Evolutionary conservation across 1,140 invertebrate species (phyloP), one percentile per base, ranked within the genome.

Genomic region (Vanessa atalanta): DNA sequence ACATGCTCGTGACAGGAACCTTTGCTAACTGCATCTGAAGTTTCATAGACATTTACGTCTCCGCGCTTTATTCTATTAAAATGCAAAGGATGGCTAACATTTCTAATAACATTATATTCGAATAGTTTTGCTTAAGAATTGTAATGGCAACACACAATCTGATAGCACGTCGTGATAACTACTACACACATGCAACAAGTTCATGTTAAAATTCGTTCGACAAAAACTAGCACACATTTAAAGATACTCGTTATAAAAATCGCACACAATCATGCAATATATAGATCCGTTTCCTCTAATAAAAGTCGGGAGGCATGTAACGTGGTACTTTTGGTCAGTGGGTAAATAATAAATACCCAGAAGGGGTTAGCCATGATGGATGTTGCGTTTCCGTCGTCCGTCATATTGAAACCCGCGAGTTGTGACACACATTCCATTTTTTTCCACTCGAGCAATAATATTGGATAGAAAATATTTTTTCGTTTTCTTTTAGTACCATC

Each of bases 321-420:
- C 47, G 26, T 51, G 69, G 69, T 65, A 66, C 47, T 71, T 50
- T 75, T 71, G 73, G 73, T 75, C 69, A 75, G 68, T 69, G 64
- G 48, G 73, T 75, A 75, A 75, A 75, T 75, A 75, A 75, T 75
- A 75, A 75, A 75, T 71, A 67, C 73, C 47, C 68, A 66, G 63
- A 75, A 75, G 73, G 73, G 73, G 73, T 75, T 75, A 50, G 47
- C 73, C 16, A 47, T 71, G 73, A 75, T 75, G 68, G 73, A 75
- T 75, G 68, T 70, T 47, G 13, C 69, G 64, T 67, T 67, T 71
- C 73, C 73, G 73, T 71, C 73, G 63, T 71, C 73, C 68, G 66
- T 75, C 73, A 75, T 71, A 71, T 75, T 71, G 69, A 47, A 66
- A 60, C 47, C 69, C 50, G 61, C 65, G 69, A 71, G 71, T 74